Evolutionary conservation across 1,140 invertebrate species (phyloP).

Genomic region (Drosophila kohkoa): DNA sequence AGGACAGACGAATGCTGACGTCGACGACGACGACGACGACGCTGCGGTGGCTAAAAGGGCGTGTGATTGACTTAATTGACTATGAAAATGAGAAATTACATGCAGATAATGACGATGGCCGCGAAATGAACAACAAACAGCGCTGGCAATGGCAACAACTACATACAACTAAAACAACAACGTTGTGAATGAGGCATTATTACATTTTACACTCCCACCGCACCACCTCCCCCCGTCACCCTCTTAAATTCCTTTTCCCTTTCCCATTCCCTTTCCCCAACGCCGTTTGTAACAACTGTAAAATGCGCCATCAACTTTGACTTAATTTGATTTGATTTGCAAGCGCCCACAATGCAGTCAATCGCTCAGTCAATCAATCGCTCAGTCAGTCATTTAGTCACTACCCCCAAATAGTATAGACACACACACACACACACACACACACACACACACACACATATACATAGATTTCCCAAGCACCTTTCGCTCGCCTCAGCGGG

Average conservation of each 20-base stretch:
- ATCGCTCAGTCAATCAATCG: background rate
- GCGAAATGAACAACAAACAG: slow-evolving; percentile 77
- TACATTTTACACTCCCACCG: slow-evolving; percentile 42
- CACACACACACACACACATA: background rate
- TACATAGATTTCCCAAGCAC: background rate
- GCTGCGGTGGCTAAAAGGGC: slow-evolving; percentile 84
- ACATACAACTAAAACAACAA: slow-evolving; percentile 19
- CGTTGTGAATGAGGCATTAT: slow-evolving; percentile 35
- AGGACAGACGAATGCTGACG: slow-evolving; percentile 8
- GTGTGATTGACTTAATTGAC: slow-evolving; percentile 85
- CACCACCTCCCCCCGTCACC: no score
- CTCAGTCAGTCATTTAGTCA: background rate
- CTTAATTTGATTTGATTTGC: slow-evolving; percentile 82
- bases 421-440: background rate
- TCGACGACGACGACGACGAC: slow-evolving; percentile 8
- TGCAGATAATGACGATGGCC: slow-evolving; percentile 78
- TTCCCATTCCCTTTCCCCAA: background rate
- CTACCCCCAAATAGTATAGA: slow-evolving; percentile 24
- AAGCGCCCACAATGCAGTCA: slow-evolving; percentile 29
- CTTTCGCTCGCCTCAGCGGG: slow-evolving; percentile 11
- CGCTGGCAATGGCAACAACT: slow-evolving; percentile 17
- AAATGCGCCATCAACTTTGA: slow-evolving; percentile 69
- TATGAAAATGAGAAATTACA: slow-evolving; percentile 85
- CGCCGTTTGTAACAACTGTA: slow-evolving; percentile 32
- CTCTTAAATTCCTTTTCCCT: no score